A percentile compares a stretch with the other conserved stretches of the same genome.
Conservation (phyloP, 2,797 vertebrate species). For the Zenarchopterus dispar region DNA sequence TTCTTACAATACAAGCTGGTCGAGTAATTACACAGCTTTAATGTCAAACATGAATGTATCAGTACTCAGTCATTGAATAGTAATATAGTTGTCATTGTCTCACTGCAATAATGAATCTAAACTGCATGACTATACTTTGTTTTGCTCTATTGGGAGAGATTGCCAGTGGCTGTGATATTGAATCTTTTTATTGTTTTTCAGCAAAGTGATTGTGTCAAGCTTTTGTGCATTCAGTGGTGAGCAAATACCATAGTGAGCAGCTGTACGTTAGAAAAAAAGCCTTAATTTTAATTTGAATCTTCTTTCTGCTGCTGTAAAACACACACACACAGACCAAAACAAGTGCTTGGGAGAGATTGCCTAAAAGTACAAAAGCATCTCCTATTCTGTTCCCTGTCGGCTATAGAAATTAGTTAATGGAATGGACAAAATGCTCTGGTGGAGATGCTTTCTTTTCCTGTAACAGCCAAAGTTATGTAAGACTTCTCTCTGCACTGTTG, state of each 20-base stretch:
- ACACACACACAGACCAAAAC: conserved; percentile 18
- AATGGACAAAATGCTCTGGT: conserved; percentile 30
- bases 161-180: conserved; percentile 26
- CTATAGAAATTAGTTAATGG: conserved; percentile 50
- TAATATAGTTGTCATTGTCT: background rate
- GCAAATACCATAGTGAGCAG: conserved; percentile 10
- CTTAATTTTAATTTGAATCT: conserved; percentile 47
- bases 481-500: conserved; percentile 34
- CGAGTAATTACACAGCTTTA: background rate
- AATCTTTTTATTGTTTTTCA: conserved; percentile 35
- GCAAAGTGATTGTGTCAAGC: conserved; percentile 28
- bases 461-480: conserved; percentile 58
- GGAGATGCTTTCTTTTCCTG: conserved; percentile 38
- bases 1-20: no score
- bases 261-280: conserved; percentile 24
- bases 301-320: conserved; percentile 26
- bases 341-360: conserved; percentile 39
- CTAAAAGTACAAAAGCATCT: conserved; percentile 38
- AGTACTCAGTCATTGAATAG: conserved; percentile 5
- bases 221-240: conserved; percentile 22
- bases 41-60: background rate
- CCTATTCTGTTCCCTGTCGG: conserved; percentile 18
- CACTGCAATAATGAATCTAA: conserved; percentile 8
- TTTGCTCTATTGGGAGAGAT: conserved; percentile 33
- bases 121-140: conserved; percentile 18